These are phyloP conservation scores for Lasioglossum figueresi DNA, from an alignment of 2,888 invertebrate genomes.

Conservation along the genomic window DNA sequence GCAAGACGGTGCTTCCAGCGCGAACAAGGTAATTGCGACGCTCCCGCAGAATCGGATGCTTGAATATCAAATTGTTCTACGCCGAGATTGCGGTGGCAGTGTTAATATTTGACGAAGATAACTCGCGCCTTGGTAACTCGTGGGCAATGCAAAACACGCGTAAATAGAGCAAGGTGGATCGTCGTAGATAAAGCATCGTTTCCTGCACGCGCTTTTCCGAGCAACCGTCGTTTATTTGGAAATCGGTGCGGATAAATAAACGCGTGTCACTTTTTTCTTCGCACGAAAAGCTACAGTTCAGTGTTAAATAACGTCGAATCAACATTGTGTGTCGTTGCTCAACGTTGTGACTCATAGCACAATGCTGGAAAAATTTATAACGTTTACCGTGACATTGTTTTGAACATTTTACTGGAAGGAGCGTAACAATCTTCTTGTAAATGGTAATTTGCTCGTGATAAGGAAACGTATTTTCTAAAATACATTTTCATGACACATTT, in stretches of 20 bases:
- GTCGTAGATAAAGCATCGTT: background rate
- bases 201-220: background rate
- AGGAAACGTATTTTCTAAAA: background rate
- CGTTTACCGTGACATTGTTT: background rate
- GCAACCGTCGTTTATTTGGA: background rate
- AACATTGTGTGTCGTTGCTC: background rate
- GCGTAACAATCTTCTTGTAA: background rate
- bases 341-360: background rate
- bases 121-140: constrained; percentile 42
- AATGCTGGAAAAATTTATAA: background rate
- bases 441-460: background rate
- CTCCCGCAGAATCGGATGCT: background rate
- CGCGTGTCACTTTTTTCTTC: background rate
- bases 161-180: constrained; percentile 24
- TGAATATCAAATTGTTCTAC: constrained; percentile 22
- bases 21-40: background rate
- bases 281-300: background rate
- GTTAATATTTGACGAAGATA: constrained; percentile 77
- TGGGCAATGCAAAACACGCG: constrained; percentile 42
- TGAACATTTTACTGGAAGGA: background rate
- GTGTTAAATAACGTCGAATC: background rate
- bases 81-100: constrained; percentile 63
- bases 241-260: background rate
- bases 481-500: background rate
- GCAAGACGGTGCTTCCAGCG: background rate